Base-by-base conservation (phyloP, 2,888 invertebrate genomes). In the Anthophora plumipes region DNA sequence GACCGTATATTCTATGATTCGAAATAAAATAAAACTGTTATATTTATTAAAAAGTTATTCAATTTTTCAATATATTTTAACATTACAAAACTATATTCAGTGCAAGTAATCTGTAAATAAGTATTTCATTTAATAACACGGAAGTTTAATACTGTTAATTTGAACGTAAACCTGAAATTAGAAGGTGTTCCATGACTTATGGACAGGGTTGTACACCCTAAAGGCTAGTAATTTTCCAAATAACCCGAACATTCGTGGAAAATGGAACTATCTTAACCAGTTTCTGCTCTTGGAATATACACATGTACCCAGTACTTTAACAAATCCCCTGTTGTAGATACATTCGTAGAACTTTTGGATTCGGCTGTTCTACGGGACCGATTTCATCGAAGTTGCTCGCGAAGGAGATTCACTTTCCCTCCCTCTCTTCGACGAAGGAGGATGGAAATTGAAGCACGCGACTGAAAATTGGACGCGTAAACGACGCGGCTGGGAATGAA, bases 401-500 rank as follows among this genome's bases (percentile, higher is more conserved):
- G 41, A 6, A 17, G 14, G 6, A 25, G 20, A 31, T 31, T 4
- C 4, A 1, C 31, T 4, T 4, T 31, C 31, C 9, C 17, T 12
- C 43, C 7, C 8, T 12, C 48, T 48, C 41, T 4, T 0, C 17
- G 0, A 3, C 8, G 25, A 22, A 22, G 39, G 22, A 17, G 17
- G 12, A 12, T 8, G 39, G 14, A n/a, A 39, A 41, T 60, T 11
- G 9, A 37, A 31, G n/a, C 22, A 22, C 5, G 64, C 37, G 17
- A 59, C 37, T 31, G 14, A 39, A 64, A 60, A 66, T 67, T 48
- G 60, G 14, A 50, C 31, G 72, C 60, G 39, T 50, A 37, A 41
- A 55, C 55, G 50, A 48, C 31, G 22, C 41, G 11, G 37, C 20
- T 37, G 64, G 17, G 39, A 81, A 55, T 46, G 25, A 77, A 63